Base-by-base conservation (phyloP, 2,797 vertebrate genomes). In the Acanthis flammea region DNA sequence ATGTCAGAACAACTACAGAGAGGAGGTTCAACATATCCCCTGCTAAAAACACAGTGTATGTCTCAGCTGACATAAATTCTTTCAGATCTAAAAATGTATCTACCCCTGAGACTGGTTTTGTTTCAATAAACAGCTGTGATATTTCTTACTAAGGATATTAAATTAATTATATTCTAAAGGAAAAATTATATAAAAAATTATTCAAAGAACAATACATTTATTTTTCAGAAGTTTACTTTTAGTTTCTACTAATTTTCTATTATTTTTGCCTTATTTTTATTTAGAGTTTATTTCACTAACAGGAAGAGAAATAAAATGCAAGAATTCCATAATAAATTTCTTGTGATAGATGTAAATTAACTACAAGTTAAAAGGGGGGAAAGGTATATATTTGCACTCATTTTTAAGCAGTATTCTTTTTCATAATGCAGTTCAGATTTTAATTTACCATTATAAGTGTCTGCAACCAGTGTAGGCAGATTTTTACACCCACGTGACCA, bases 291-390 rank as follows among this genome's bases (percentile, higher is more conserved):
- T 84, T 77, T 81, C 35, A 30, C 12, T 35, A 37, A 55, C 10
- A 60, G 70, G 19, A 80, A 73, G 28, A 76, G 3, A 84, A 66
- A 62, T 13, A 74, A 81, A 57, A 66, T 9, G 21, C 5, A 74
- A 45, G 2, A 35, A 61, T 76, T 82, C 51, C 39, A 4, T 70
- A 62, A 57, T 19, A 53, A 79, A 75, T 19, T 48, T 17, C 4
- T 82, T 2, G 1, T 22, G 42, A 33, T 2, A 0, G 31, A 35
- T 51, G 9, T 60, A 75, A 71, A 47, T 55, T 55, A 37, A 63
- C 74, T 28, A 33, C 10, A 35, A 55, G 5, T 6, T 30, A 8
- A 57, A 13, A 14, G 2, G 3, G 0, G 0, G 2, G 13, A 16
- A 6, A n/a, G 12, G 3, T 37, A 42, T 35, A 71, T 45, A 67